phyloP scores from a whole-genome alignment of 2,888 invertebrate genomes.

The Apoda limacodes region DNA sequence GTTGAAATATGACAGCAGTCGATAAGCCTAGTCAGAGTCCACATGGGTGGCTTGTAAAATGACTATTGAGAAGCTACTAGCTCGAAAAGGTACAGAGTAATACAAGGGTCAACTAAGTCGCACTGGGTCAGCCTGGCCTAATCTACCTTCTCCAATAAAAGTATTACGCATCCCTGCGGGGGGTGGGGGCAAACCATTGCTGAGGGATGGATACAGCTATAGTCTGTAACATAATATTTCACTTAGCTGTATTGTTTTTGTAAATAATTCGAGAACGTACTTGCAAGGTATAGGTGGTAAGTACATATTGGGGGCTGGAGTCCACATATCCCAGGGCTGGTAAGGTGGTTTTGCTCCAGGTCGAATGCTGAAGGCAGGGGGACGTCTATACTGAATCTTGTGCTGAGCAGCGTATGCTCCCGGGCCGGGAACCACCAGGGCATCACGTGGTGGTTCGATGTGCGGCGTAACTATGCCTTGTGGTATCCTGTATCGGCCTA shows the following conservation, averaged over 20 bases:
- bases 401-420: slow-evolving; percentile 29
- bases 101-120: no score
- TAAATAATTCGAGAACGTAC: slow-evolving; percentile 27
- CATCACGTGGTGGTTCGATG: slow-evolving; percentile 24
- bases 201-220: no score
- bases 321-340: slow-evolving; percentile 44
- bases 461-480: slow-evolving; percentile 33
- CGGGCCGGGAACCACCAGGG: slow-evolving; percentile 36
- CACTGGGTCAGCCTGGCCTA: no score
- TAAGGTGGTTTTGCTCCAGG: slow-evolving; percentile 33
- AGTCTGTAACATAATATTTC: no score
- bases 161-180: no score
- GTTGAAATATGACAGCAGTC: no score
- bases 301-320: slow-evolving; percentile 53
- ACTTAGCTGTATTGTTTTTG: neutral
- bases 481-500: slow-evolving; percentile 33
- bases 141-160: no score
- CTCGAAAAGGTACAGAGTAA: no score
- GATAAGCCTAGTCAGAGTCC: no score
- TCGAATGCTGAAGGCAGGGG: slow-evolving; percentile 39
- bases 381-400: slow-evolving; percentile 24
- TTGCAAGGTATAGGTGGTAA: slow-evolving; percentile 33
- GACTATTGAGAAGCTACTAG: no score
- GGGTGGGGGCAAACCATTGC: no score
- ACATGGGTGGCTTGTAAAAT: no score